Conservation (phyloP, 2,113 vertebrate genomes). For the Panthera uncia region DNA sequence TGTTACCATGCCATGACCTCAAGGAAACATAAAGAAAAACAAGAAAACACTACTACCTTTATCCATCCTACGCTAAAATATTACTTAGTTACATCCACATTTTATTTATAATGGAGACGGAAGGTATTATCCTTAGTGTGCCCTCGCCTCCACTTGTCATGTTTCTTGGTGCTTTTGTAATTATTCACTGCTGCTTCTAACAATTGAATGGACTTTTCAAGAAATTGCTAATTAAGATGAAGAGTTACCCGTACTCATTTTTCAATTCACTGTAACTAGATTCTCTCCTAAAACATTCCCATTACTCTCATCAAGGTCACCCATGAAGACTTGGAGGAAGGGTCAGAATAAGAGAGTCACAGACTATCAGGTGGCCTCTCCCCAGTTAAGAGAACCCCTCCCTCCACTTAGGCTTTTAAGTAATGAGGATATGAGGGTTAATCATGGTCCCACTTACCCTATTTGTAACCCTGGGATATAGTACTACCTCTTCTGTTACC, state of each 20-base stretch:
- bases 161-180: background rate
- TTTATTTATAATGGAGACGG: background rate
- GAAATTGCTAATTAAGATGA: background rate
- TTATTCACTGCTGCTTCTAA: background rate
- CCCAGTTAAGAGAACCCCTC: background rate
- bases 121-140: background rate
- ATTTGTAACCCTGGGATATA: background rate
- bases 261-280: background rate
- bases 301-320: background rate
- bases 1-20: background rate
- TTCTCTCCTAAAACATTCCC: background rate
- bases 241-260: background rate
- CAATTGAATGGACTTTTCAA: background rate
- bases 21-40: background rate
- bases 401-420: background rate
- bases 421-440: background rate
- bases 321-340: background rate
- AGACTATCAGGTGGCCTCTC: background rate
- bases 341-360: background rate
- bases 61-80: background rate
- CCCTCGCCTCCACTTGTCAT: background rate
- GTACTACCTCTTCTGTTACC: background rate
- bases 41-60: background rate
- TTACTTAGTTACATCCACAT: background rate
- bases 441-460: background rate